Base-by-base conservation (phyloP, 1,140 invertebrate species). In the Orius insidiosus region DNA sequence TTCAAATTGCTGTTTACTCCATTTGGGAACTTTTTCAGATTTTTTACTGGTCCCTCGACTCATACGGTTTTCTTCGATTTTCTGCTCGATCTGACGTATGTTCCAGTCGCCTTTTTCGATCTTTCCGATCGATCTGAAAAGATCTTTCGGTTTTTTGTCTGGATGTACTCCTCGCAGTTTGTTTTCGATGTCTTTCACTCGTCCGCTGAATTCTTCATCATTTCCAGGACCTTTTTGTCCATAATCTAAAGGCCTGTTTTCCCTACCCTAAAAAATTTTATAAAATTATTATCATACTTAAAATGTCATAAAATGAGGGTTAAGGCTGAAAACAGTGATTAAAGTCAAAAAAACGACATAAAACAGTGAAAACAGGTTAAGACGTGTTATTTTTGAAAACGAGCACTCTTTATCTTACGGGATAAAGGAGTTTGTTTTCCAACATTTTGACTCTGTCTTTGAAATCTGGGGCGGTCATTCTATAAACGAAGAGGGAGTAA, bases 41-140 rank as follows among this genome's bases (percentile, higher is more conserved):
- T 65, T 72, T 11, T 76, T 72, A 11, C 68, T 68, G 2, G 68
- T 63, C 2, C 71, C 66, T 52, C 74, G 68, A 13, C 78, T 75
- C 56, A 81, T 70, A 60, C 81, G 80, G 53, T 80, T 88, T 60
- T 88, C 80, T 55, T 80, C 73, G 5, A 89, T 87, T 65, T 92
- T 89, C 55, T 86, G 82, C 56, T 90, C 85, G 16, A 92, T 86
- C 60, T 85, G 76, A 52, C 84, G 82, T 3, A 92, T 75, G 63
- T 92, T 89, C 88, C 88, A 94, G 64, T 94, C 88, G 35, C 74
- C 82, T 52, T 79, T 79, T 56, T 89, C 83, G 45, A 93, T 85
- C 67, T 86, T 87, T 53, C 85, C 86, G 49, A 92, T 87, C 13
- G 85, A 81, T 45, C 86, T 69, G 58, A 85, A 68, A 37, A 92